These are phyloP conservation scores for Crepidodera aurea DNA, from an alignment of 2,888 invertebrate genomes.

Conservation along the genomic window DNA sequence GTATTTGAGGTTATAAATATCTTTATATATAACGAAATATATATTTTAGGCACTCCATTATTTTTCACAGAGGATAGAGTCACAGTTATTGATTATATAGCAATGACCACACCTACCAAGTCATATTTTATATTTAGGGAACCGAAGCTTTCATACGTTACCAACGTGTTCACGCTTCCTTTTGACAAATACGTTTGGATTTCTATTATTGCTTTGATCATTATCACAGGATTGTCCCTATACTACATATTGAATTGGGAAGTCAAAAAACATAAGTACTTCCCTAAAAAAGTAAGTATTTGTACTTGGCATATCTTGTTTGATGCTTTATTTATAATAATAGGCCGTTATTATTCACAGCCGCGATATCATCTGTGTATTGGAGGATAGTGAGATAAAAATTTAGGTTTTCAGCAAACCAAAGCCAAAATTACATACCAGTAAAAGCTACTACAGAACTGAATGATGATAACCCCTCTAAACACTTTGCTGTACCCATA, in stretches of 20 bases:
- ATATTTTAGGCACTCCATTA: slow-evolving; percentile 67
- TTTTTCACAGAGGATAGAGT: slow-evolving; percentile 71
- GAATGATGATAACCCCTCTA: too few species aligned
- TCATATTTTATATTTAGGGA: slow-evolving; percentile 77
- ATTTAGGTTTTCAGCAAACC: too few species aligned
- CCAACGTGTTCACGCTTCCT: slow-evolving; percentile 75
- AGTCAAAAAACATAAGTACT: slow-evolving; percentile 39
- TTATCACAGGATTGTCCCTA: slow-evolving; percentile 61
- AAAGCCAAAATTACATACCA: too few species aligned
- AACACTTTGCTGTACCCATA: too few species aligned
- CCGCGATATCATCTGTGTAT: too few species aligned
- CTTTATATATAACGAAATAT: too few species aligned
- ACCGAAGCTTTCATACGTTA: slow-evolving; percentile 74
- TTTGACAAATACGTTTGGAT: slow-evolving; percentile 74
- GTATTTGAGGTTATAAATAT: too few species aligned
- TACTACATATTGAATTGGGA: slow-evolving; percentile 61
- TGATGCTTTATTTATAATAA: too few species aligned
- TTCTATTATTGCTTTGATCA: slow-evolving; percentile 63
- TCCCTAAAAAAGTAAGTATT: slow-evolving; percentile 14
- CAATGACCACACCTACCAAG: slow-evolving; percentile 72
- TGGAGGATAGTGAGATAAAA: too few species aligned
- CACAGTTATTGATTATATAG: slow-evolving; percentile 70
- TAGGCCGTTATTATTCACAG: too few species aligned
- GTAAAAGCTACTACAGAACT: too few species aligned
- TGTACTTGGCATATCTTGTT: too few species aligned